A percentile compares a stretch with the other conserved stretches of the same genome.
Conservation (phyloP, 2,797 vertebrate species). For the Hephaestus fuliginosus region DNA sequence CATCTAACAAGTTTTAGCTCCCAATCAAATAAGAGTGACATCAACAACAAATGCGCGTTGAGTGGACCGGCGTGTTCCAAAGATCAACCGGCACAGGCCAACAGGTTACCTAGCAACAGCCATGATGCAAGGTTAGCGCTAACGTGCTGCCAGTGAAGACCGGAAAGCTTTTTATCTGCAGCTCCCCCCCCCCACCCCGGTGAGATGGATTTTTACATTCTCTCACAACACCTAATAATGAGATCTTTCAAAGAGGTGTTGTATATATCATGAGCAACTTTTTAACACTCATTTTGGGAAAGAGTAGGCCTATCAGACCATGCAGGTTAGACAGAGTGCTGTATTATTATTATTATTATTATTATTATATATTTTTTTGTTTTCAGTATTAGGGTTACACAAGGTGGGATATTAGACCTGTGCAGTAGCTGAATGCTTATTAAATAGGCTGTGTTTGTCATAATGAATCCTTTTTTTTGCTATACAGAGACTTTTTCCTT, state of each 20-base stretch:
- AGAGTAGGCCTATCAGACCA: background rate
- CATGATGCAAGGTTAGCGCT: slow-evolving; percentile 8
- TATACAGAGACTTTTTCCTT: background rate
- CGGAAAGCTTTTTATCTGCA: slow-evolving; percentile 21
- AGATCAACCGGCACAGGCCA: slow-evolving; percentile 31
- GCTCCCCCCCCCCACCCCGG: background rate
- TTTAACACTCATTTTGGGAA: slow-evolving; percentile 5
- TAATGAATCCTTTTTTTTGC: background rate
- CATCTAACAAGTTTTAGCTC: slow-evolving; percentile 11
- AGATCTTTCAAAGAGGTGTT: slow-evolving; percentile 12
- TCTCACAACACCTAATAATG: slow-evolving; percentile 25
- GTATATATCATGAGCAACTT: background rate
- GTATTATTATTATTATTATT: background rate
- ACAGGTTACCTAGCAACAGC: slow-evolving; percentile 55
- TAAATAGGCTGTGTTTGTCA: background rate
- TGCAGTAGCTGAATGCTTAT: background rate
- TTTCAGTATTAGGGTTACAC: background rate
- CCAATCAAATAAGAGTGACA: background rate
- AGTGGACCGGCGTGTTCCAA: slow-evolving; percentile 14
- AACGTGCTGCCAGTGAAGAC: slow-evolving; percentile 11
- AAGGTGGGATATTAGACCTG: background rate
- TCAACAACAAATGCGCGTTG: background rate
- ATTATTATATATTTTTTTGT: background rate
- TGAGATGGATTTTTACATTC: background rate
- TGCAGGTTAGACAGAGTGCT: background rate